Percentiles rank a stretch among this genome's conserved stretches.
Evolutionary conservation across 2,797 vertebrate genomes (phyloP).

Genomic region (Amphiprion clarkii): DNA sequence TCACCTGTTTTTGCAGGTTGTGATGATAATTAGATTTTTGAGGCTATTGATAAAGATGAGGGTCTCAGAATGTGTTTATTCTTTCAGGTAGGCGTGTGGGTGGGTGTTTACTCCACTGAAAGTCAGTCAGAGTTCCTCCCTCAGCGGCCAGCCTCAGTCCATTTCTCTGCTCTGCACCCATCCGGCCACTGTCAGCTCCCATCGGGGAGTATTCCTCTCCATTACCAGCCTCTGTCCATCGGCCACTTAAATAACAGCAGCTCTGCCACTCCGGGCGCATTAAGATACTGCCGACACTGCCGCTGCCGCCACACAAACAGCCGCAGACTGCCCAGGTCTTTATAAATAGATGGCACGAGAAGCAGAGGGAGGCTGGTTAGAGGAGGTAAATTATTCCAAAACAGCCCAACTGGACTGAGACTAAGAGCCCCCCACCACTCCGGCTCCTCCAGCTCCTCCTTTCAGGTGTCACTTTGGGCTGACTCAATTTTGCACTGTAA

Average conservation of each 20-base stretch:
- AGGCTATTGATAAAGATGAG: constrained; percentile 10
- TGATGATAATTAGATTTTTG: neutral
- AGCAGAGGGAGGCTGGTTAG: constrained; percentile 70
- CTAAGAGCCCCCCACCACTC: constrained; percentile 61
- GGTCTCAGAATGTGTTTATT: neutral
- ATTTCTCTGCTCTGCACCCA: constrained; percentile 61
- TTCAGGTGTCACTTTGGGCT: constrained; percentile 85
- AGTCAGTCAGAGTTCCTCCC: constrained; percentile 9
- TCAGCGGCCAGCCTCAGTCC: constrained; percentile 23
- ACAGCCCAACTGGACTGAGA: constrained; percentile 76
- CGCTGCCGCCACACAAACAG: constrained; percentile 45
- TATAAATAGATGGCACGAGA: constrained; percentile 83
- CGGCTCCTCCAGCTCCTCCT: constrained; percentile 61
- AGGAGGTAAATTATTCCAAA: constrained; percentile 87
- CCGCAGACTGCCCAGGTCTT: constrained; percentile 65
- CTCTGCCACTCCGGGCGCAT: constrained; percentile 83
- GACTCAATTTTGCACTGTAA: constrained; percentile 88
- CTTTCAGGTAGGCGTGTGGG: neutral
- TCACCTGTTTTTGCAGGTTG: neutral
- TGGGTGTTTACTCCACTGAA: neutral
- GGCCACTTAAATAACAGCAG: constrained; percentile 84
- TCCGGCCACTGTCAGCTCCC: constrained; percentile 72
- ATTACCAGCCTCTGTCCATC: constrained; percentile 78
- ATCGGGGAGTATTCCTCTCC: constrained; percentile 80
- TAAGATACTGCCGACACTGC: constrained; percentile 77